Evolutionary conservation across 2,797 vertebrate species (phyloP).

Genomic region (Chloroceryle amazona): DNA sequence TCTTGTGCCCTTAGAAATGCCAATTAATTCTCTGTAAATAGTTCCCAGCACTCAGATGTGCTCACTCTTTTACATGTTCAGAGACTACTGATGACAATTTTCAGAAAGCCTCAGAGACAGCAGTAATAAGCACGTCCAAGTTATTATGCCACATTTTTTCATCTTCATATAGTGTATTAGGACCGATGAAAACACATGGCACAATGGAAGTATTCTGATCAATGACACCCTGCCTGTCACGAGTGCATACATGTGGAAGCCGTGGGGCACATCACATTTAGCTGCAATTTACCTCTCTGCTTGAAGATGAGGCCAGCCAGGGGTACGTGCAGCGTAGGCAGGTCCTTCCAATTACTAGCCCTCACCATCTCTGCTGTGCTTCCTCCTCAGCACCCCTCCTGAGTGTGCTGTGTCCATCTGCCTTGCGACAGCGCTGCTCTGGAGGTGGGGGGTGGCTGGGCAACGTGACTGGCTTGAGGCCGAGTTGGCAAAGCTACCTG

Average conservation of each 20-base stretch:
- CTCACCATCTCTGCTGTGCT: fast-evolving
- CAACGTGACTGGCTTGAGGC: fast-evolving
- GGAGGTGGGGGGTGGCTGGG: not conserved
- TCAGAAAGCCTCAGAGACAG: not conserved
- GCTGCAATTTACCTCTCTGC: not conserved
- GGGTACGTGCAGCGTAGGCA: not conserved
- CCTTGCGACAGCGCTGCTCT: too few relatives aligned
- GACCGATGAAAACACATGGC: not conserved
- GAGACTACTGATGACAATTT: not conserved
- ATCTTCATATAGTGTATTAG: not conserved
- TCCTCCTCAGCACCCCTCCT: fast-evolving
- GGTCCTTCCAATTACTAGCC: not conserved
- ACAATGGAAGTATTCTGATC: not conserved
- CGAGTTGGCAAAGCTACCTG: not conserved
- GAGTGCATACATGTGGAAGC: not conserved
- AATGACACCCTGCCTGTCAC: not conserved
- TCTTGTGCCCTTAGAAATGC: not conserved
- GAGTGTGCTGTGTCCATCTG: fast-evolving
- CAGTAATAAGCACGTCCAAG: not conserved
- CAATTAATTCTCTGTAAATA: not conserved
- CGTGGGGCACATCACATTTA: fast-evolving
- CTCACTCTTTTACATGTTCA: not conserved
- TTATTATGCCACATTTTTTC: not conserved
- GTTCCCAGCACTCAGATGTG: not conserved
- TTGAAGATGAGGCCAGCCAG: fast-evolving